These are phyloP conservation scores for Cremastinae sp. DNA, from an alignment of 2,888 invertebrate genomes.

Conservation along the genomic window DNA sequence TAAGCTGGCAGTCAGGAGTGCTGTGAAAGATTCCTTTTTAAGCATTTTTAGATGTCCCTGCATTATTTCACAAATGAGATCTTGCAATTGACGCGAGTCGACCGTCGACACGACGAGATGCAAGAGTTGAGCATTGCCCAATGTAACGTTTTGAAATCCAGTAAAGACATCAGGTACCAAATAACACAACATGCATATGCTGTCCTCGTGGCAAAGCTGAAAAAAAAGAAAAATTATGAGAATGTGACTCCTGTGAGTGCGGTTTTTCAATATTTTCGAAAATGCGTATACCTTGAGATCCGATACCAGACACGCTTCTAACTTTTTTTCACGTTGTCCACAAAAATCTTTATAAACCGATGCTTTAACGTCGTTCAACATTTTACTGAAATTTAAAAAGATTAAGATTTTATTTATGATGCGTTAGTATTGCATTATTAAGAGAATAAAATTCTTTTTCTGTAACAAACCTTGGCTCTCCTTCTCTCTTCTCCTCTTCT, in stretches of 20 bases:
- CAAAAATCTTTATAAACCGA: slow-evolving; percentile 95
- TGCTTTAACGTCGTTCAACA: slow-evolving; percentile 86
- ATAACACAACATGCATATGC: slow-evolving; percentile 93
- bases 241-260: neutral
- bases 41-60: slow-evolving; percentile 93
- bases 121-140: slow-evolving; percentile 93
- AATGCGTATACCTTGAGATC: slow-evolving; percentile 86
- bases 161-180: slow-evolving; percentile 95
- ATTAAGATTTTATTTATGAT: too few relatives aligned
- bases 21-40: slow-evolving; percentile 88
- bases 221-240: slow-evolving; percentile 60
- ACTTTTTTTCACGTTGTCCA: slow-evolving; percentile 88
- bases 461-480: slow-evolving; percentile 75
- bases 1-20: slow-evolving; percentile 90
- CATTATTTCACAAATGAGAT: slow-evolving; percentile 93
- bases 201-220: slow-evolving; percentile 92
- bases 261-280: slow-evolving; percentile 6
- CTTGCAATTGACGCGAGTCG: slow-evolving; percentile 94
- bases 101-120: slow-evolving; percentile 94
- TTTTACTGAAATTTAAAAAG: slow-evolving; percentile 79
- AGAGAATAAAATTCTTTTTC: slow-evolving; percentile 6
- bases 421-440: slow-evolving; percentile 14
- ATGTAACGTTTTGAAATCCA: slow-evolving; percentile 92
- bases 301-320: slow-evolving; percentile 87
- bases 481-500: slow-evolving; percentile 81